Base-by-base conservation (phyloP, 2,888 invertebrate species). In the Hemithea aestivaria region DNA sequence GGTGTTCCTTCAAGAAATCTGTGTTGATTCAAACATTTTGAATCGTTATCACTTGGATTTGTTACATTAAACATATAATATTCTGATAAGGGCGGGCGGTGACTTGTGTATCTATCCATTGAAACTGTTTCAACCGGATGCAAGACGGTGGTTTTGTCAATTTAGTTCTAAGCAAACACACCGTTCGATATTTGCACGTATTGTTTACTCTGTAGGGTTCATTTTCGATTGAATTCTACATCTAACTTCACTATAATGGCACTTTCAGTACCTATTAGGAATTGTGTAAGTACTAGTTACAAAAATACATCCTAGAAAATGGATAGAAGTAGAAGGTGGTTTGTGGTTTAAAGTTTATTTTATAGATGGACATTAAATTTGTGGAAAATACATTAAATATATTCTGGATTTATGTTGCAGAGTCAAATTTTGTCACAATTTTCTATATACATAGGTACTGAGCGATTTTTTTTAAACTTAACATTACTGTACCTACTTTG, bases 91-190 rank as follows among this genome's bases (percentile, higher is more conserved):
- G 66, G 58, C 58, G 56, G 55, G 53, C 63, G 62, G 61, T 64
- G 62, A 70, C 67, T 58, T 43, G 43, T 45, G 50, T 58, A 55
- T 56, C 53, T 45, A 44, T 48, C 58, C 46, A 63, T 51, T 48
- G 55, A 68, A 59, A 60, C 50, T 53, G 54, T 60, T 55, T 45
- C 53, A 63, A 68, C 67, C 67, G 71, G 71, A 71, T 70, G 61
- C 62, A 43, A 51, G 53, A 47, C 51, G 44, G 54, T 53, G 48
- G 48, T 51, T 53, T n/a, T 16, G 5, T 40, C 46, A 63, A 57
- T 61, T 53, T 54, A 54, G 21, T 32, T 6, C n/a, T 21, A 27
- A 1, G 8, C 7, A 9, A 12, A 7, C 10, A 23, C 12, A 10
- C 12, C 29, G n/a, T 26, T 20, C 25, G 7, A 22, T n/a, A 16